phyloP scores from a whole-genome alignment of 2,113 vertebrate genomes.

The Sarotherodon lohbergeri region DNA sequence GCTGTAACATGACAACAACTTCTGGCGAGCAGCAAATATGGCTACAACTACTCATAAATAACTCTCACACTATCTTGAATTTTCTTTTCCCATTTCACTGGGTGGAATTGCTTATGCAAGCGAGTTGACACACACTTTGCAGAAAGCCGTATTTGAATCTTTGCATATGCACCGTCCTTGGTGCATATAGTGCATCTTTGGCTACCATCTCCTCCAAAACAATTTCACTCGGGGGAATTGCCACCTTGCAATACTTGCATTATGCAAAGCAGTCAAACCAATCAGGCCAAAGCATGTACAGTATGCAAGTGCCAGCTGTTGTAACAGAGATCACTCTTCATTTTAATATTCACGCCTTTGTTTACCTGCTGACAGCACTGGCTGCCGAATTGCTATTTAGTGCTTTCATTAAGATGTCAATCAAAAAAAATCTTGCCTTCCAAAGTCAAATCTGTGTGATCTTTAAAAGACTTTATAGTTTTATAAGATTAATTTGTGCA shows the following conservation, averaged over 20 bases:
- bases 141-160: conserved; percentile 13
- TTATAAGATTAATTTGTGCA: not conserved
- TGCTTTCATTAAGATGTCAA: not conserved
- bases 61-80: not conserved
- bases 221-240: conserved; percentile 18
- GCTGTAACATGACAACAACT: not conserved
- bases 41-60: not conserved
- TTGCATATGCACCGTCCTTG: conserved; percentile 1
- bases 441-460: not conserved
- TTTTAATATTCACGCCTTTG: conserved; percentile 19
- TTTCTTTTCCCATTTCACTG: not conserved
- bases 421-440: not conserved
- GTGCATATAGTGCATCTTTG: conserved; percentile 24
- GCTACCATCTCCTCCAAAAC: conserved; percentile 17
- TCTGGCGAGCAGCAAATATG: not conserved
- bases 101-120: not conserved
- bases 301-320: conserved; percentile 41
- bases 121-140: not conserved
- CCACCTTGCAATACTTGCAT: conserved; percentile 40
- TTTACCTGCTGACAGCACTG: conserved; percentile 12
- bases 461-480: not conserved
- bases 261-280: conserved; percentile 50
- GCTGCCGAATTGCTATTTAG: not conserved
- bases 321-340: conserved; percentile 22
- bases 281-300: conserved; percentile 25